Percentiles rank a stretch among this genome's conserved stretches.
These are phyloP conservation scores for Glomeris maerens DNA, from an alignment of 1,140 invertebrate species.

Conservation along the genomic window DNA sequence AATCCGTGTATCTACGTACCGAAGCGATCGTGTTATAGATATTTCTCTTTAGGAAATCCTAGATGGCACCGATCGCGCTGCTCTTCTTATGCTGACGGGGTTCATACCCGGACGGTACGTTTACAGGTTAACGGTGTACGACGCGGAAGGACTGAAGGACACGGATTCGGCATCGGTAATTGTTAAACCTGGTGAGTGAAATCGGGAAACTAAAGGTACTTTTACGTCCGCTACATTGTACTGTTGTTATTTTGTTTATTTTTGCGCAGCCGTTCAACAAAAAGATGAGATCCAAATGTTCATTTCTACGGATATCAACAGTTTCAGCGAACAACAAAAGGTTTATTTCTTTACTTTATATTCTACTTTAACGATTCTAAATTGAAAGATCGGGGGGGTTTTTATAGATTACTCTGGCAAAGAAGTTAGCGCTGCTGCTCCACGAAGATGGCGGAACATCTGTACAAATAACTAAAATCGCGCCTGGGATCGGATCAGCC, in stretches of 20 bases:
- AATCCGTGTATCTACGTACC: not conserved
- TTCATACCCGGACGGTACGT: constrained; percentile 73
- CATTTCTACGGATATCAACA: constrained; percentile 43
- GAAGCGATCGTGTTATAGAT: not conserved
- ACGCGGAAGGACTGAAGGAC: constrained; percentile 67
- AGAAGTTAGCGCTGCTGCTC: constrained; percentile 44
- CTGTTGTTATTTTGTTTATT: constrained; percentile 11
- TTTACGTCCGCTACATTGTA: not conserved
- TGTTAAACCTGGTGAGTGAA: constrained; percentile 51
- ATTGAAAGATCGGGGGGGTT: too few relatives aligned
- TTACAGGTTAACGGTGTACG: constrained; percentile 72
- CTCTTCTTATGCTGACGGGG: constrained; percentile 51
- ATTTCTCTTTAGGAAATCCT: constrained; percentile 23
- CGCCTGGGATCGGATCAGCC: constrained; percentile 17
- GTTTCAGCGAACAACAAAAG: constrained; percentile 53
- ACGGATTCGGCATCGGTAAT: constrained; percentile 69
- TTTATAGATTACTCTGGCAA: constrained; percentile 45
- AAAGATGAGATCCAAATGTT: constrained; percentile 64
- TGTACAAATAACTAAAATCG: constrained; percentile 18
- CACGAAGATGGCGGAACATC: constrained; percentile 37
- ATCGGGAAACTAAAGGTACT: not conserved
- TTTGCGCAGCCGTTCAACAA: constrained; percentile 46
- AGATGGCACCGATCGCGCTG: constrained; percentile 26
- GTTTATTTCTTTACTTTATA: constrained; percentile 19
- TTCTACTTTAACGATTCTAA: too few relatives aligned